A percentile compares a stretch with the other conserved stretches of the same genome.
These are phyloP conservation scores for Spodoptera picta DNA, from an alignment of 2,888 invertebrate species.

Conservation along the genomic window DNA sequence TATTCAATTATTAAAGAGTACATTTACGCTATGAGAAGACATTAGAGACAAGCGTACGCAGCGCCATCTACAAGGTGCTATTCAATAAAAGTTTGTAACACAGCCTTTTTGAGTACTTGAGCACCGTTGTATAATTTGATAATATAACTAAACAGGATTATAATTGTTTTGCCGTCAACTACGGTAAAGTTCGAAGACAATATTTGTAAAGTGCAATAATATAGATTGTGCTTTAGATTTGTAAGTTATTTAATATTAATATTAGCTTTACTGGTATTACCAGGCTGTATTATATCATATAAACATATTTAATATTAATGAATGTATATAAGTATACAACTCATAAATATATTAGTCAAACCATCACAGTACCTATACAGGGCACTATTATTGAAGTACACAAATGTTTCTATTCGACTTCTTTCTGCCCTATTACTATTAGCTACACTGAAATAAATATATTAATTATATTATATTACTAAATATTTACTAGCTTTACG, in stretches of 20 bases:
- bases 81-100: slow-evolving; percentile 39
- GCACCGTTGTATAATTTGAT: slow-evolving; percentile 26
- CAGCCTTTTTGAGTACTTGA: slow-evolving; percentile 53
- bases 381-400: slow-evolving; percentile 42
- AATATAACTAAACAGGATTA: slow-evolving; percentile 35
- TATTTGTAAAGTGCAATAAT: slow-evolving; percentile 75
- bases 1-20: not conserved
- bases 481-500: slow-evolving; percentile 51
- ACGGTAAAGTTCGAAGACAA: slow-evolving; percentile 68
- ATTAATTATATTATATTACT: slow-evolving; percentile 19
- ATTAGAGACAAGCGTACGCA: slow-evolving; percentile 2
- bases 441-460: slow-evolving; percentile 20
- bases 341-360: slow-evolving; percentile 38
- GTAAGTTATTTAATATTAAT: slow-evolving; percentile 55
- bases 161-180: slow-evolving; percentile 42
- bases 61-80: slow-evolving; percentile 5
- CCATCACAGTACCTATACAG: slow-evolving; percentile 54
- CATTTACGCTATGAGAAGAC: not conserved
- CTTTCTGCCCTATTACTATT: slow-evolving; percentile 26
- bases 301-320: slow-evolving; percentile 54
- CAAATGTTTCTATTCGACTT: slow-evolving; percentile 34
- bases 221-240: slow-evolving; percentile 71
- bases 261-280: slow-evolving; percentile 63
- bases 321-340: slow-evolving; percentile 47
- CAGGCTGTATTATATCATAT: slow-evolving; percentile 58